Conservation (phyloP, 2,888 invertebrate species). For the Drosophila melanosoma region DNA sequence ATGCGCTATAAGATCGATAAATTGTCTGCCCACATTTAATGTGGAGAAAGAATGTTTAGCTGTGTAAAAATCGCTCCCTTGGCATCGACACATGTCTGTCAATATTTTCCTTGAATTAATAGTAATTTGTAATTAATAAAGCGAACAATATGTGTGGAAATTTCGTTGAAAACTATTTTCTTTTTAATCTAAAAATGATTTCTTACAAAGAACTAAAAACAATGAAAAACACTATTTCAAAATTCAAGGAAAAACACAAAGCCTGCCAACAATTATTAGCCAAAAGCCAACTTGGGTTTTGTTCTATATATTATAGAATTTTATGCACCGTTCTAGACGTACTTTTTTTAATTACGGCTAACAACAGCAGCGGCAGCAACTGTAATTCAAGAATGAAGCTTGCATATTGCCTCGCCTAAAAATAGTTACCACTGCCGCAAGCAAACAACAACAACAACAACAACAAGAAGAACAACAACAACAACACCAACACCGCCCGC, state of each 20-base stretch:
- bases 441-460: neutral
- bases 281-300: neutral
- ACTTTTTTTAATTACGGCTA: conserved; percentile 53
- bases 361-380: conserved; percentile 26
- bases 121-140: conserved; percentile 12
- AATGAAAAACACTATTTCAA: neutral
- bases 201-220: neutral
- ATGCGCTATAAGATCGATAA: neutral
- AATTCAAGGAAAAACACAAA: neutral
- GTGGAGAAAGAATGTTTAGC: conserved; percentile 1
- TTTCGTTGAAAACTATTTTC: neutral
- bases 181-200: neutral
- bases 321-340: conserved; percentile 37
- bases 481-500: neutral
- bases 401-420: conserved; percentile 55
- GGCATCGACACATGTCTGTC: conserved; percentile 19
- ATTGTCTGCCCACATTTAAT: neutral
- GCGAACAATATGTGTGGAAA: conserved; percentile 3
- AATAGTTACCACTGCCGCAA: conserved; percentile 42
- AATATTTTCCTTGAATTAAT: conserved; percentile 23
- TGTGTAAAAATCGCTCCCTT: conserved; percentile 3
- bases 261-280: neutral
- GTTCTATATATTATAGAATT: conserved; percentile 23
- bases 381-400: conserved; percentile 5
- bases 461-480: neutral